phyloP scores from a whole-genome alignment of 2,888 invertebrate species.

The Osedax fenrisi region DNA sequence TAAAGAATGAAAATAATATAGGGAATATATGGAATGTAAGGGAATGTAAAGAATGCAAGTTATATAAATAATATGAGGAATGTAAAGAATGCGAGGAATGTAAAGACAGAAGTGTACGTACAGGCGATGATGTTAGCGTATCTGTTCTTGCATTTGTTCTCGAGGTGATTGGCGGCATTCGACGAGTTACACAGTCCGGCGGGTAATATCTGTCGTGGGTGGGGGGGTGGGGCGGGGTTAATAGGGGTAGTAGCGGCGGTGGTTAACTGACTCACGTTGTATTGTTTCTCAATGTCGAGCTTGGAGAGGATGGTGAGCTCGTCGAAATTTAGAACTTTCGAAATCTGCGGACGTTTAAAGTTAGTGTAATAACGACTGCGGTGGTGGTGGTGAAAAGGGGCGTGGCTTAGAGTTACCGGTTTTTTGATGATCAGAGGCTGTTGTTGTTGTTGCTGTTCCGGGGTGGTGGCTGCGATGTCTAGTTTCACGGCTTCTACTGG shows the following conservation, averaged over 20 bases:
- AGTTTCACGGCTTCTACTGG: no score
- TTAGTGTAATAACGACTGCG: background rate
- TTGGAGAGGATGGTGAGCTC: background rate
- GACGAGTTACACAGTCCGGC: slow-evolving; percentile 30
- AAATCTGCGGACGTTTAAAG: background rate
- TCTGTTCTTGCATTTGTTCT: slow-evolving; percentile 48
- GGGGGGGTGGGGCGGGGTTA: no score
- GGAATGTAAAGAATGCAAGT: background rate
- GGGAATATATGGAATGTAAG: background rate
- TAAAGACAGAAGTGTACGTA: slow-evolving; percentile 37
- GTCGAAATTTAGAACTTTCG: background rate
- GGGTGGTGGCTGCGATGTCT: no score
- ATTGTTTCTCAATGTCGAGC: background rate
- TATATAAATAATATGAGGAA: background rate
- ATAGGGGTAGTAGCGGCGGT: no score
- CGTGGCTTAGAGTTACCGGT: background rate
- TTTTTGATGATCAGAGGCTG: no score
- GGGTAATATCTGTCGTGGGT: background rate
- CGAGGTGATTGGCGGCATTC: slow-evolving; percentile 44
- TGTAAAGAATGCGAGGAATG: no score
- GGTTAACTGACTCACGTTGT: background rate
- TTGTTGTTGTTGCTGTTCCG: no score
- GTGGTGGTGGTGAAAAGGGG: background rate
- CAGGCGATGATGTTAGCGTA: slow-evolving; percentile 50
- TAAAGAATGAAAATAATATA: no score